Conservation (phyloP, 2,888 invertebrate genomes). For the Polyommatus icarus region DNA sequence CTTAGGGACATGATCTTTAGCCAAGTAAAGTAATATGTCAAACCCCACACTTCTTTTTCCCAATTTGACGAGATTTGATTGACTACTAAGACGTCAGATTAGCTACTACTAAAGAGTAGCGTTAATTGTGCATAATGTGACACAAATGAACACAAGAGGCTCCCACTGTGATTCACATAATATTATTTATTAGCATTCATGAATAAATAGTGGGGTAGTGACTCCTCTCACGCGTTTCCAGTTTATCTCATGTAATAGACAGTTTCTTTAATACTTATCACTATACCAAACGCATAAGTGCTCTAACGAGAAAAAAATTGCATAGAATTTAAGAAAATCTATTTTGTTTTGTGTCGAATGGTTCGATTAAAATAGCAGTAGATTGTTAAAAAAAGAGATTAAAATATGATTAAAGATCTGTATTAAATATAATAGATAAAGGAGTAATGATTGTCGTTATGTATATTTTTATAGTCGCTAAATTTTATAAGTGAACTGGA, state of each 20-base stretch:
- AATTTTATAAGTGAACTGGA: not conserved
- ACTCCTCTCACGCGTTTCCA: not conserved
- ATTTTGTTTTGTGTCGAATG: not conserved
- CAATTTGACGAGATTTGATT: not conserved
- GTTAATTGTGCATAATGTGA: not conserved
- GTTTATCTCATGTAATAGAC: not conserved
- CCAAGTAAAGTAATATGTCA: too few relatives aligned
- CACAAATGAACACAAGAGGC: conserved; percentile 34
- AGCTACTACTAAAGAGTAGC: too few relatives aligned
- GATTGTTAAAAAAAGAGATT: conserved; percentile 10
- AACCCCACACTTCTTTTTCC: too few relatives aligned
- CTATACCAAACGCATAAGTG: too few relatives aligned
- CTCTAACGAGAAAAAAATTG: not conserved
- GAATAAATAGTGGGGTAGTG: not conserved
- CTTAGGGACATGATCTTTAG: too few relatives aligned
- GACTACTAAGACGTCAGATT: not conserved
- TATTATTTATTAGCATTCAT: not conserved
- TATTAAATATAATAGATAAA: not conserved
- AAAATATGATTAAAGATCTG: not conserved
- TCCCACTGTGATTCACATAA: conserved; percentile 39
- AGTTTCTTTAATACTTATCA: not conserved
- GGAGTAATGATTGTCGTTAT: not conserved
- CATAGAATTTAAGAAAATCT: not conserved
- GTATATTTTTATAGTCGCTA: not conserved
- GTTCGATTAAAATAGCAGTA: not conserved